A percentile compares a stretch with the other conserved stretches of the same genome.
Evolutionary conservation across 2,113 vertebrate species (phyloP).

Genomic region (Tylochromis polylepis): DNA sequence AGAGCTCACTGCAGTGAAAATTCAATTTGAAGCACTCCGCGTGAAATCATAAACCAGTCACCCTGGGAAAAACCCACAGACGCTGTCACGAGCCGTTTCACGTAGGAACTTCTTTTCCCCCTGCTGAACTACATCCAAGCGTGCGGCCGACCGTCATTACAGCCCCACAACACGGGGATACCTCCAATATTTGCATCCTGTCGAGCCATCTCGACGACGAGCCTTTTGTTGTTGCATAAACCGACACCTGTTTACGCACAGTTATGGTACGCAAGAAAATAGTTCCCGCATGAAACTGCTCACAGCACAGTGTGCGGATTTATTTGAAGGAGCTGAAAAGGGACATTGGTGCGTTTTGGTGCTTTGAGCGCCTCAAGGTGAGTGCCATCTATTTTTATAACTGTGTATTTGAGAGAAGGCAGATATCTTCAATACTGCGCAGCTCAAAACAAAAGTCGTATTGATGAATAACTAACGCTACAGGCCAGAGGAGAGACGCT

Average conservation of each 20-base stretch:
- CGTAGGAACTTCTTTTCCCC: accelerated
- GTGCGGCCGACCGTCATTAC: accelerated
- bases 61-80: background rate
- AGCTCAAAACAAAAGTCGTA: background rate
- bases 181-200: background rate
- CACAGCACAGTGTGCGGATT: background rate
- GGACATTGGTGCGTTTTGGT: background rate
- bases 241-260: background rate
- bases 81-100: accelerated
- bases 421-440: no score
- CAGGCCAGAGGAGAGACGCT: background rate
- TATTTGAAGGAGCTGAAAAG: background rate
- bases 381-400: background rate
- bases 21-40: background rate
- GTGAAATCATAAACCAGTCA: background rate
- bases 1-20: background rate
- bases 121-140: background rate
- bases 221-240: background rate
- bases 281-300: accelerated
- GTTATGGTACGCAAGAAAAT: background rate
- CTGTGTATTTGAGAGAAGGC: background rate
- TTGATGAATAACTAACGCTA: background rate
- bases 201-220: accelerated
- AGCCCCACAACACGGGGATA: accelerated
- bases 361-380: background rate